These are phyloP conservation scores for Tragelaphus oryx DNA, from an alignment of 2,797 vertebrate genomes.

Conservation along the genomic window DNA sequence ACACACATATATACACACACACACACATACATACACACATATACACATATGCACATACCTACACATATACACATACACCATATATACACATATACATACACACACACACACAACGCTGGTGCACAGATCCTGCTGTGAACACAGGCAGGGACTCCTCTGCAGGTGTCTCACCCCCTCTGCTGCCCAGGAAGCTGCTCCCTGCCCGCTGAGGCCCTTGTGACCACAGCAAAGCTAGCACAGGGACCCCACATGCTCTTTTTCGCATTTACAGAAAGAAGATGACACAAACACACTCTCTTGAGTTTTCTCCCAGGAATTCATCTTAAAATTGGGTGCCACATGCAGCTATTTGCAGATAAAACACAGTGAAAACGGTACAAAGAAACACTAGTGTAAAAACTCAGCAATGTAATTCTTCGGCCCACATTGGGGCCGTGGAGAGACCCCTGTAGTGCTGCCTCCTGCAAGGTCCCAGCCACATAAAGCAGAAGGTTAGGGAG, in stretches of 20 bases:
- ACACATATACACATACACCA: background rate
- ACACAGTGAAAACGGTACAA: background rate
- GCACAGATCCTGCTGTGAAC: background rate
- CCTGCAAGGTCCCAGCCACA: background rate
- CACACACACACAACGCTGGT: accelerated
- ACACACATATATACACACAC: background rate
- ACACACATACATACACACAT: background rate
- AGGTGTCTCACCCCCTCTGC: background rate
- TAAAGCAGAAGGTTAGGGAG: background rate
- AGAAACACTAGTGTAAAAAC: background rate
- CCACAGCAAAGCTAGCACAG: no score
- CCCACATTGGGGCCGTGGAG: accelerated
- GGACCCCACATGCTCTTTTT: background rate
- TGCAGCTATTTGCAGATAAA: background rate
- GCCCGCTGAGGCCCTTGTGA: background rate
- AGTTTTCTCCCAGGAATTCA: background rate
- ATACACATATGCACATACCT: background rate
- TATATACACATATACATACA: background rate
- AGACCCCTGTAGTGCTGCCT: accelerated
- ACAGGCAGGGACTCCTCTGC: no score
- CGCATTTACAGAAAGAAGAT: background rate
- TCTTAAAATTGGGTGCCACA: background rate
- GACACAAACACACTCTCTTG: background rate
- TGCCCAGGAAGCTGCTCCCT: accelerated
- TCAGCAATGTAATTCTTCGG: background rate